Conservation (phyloP, 2,113 vertebrate species). For the Proteles cristata region DNA sequence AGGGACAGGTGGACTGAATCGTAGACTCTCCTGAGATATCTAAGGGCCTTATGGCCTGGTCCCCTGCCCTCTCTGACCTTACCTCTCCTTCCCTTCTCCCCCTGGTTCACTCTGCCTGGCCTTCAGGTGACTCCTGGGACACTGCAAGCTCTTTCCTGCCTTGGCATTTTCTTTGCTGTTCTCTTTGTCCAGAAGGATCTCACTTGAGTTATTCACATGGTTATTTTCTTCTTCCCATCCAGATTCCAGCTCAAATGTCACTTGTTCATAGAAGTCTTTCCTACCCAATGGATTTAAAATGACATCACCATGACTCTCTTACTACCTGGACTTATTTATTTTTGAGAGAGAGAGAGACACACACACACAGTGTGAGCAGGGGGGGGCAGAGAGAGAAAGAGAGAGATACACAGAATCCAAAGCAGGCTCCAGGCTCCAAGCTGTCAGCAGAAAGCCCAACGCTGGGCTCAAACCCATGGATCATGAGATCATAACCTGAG, state of each 20-base stretch:
- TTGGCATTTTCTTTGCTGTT: background rate
- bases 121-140: background rate
- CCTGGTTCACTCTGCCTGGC: background rate
- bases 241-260: background rate
- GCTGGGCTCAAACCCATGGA: too few relatives aligned
- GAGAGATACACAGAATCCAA: too few relatives aligned
- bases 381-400: too few relatives aligned
- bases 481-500: too few relatives aligned
- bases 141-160: background rate
- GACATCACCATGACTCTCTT: background rate
- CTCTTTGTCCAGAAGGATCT: background rate
- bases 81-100: background rate
- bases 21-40: too few relatives aligned
- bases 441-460: too few relatives aligned
- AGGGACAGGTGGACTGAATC: background rate
- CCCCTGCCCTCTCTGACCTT: background rate
- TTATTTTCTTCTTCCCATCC: background rate
- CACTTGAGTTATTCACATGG: background rate
- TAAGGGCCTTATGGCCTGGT: background rate
- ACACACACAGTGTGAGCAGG: too few relatives aligned
- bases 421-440: too few relatives aligned
- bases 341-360: too few relatives aligned
- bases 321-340: background rate
- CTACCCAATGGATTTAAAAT: background rate
- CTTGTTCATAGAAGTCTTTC: background rate